Evolutionary conservation across 2,113 vertebrate genomes (phyloP), one percentile per base, ranked within the genome.

Genomic region (Anseranas semipalmata): DNA sequence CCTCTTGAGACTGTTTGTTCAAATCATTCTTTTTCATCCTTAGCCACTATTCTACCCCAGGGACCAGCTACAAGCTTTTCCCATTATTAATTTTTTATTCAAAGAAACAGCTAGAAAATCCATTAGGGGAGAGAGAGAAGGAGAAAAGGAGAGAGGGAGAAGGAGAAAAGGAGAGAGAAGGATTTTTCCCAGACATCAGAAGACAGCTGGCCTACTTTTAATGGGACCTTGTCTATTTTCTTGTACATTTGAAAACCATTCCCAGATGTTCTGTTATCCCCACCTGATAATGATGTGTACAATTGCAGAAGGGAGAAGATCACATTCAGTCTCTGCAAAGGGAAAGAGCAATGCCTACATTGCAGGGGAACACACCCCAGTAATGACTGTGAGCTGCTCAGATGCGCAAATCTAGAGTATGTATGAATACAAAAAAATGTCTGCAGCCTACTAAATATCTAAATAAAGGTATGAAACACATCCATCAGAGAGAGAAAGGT

Each of bases 1-100:
- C 62, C 96, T 93, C 96, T 67, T 43, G 95, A 95, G 94, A 94
- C 95, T 96, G 95, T 90, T 96, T 96, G 95, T 92, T 92, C 92
- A 93, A 86, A 94, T 90, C 60, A 89, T 75, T 93, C 73, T 93
- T 95, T 93, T 83, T 75, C 60, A 85, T 95, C 74, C 62, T 95
- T 92, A 65, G 86, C 84, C 60, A 86, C 92, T 93, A 96, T 93
- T 94, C 53, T 58, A 87, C 90, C 84, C 94, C 28, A 41, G 83
- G 76, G 94, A 95, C 66, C 22, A 45, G 88, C 82, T 75, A 90
- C 82, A 65, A 81, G 79, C 65, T 84, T 94, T 93, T 62, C 74
- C 87, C 70, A 81, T 63, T 92, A 90, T 89, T 96, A 93, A 68
- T 92, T 93, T 93, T 94, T 93, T 95, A 94, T 87, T 94, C 81